Evolutionary conservation across 1,140 invertebrate genomes (phyloP), one percentile per base, ranked within the genome.

Genomic region (Brachionus sp.): DNA sequence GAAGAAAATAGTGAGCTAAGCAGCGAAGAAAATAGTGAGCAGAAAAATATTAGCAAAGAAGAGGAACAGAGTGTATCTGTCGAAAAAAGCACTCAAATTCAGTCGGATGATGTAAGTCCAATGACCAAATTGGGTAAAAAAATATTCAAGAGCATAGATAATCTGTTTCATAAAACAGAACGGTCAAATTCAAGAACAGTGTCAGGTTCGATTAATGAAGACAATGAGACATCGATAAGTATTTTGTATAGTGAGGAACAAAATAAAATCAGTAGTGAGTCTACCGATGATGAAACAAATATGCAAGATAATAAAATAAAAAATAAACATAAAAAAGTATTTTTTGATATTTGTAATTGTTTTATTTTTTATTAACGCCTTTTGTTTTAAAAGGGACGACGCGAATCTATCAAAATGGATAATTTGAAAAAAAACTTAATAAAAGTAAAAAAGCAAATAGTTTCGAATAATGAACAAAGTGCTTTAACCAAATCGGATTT

Each of bases 101-200:
- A 68, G 6, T 35, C 35, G 29, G 64, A 35, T 6, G 39, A 75
- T 12, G 23, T 44, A n/a, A 75, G 44, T 50, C 13, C 42, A 13
- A 29, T 75, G 23, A 19, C 16, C 23, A 75, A 75, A 75, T 35
- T 75, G 23, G 70, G 70, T 2, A 75, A 75, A 46, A 75, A 75
- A 29, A 44, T 75, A 13, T 75, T 75, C 70, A 75, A 75, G 23
- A 75, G 70, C 29, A 75, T 75, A 25, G 70, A 75, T 33, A 75
- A 75, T 75, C 44, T 75, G 39, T 46, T 75, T 46, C 39, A 75
- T 46, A 75, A 75, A 19, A 46, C 70, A n/a, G 70, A 75, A 19
- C 5, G 25, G 10, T 46, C 70, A 1, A 35, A 44, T 35, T 70
- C 66, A n/a, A 75, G 70, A 75, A 75, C 16, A 13, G 42, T 46